phyloP scores from a whole-genome alignment of 2,888 invertebrate species.

The Oscheius myriophilus region DNA sequence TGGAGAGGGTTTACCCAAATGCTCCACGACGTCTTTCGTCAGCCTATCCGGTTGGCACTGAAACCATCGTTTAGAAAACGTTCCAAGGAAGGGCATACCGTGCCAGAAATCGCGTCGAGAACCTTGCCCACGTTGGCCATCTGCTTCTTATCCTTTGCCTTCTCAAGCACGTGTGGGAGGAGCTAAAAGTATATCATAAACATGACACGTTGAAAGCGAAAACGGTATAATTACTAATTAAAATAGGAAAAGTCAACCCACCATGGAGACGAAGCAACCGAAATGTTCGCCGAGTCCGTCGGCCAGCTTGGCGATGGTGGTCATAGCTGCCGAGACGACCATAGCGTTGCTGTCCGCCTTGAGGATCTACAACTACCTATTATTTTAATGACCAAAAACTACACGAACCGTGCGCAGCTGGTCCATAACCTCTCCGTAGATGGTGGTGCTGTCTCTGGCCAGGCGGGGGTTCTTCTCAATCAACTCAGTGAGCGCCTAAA shows the following conservation, averaged over 20 bases:
- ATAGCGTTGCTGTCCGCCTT: constrained; percentile 93
- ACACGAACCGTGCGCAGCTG: neutral
- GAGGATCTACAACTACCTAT: constrained; percentile 78
- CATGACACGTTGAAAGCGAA: neutral
- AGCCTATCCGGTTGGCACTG: neutral
- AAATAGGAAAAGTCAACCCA: too few relatives aligned
- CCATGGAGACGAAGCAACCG: constrained; percentile 80
- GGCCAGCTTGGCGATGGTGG: constrained; percentile 84
- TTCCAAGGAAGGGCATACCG: constrained; percentile 74
- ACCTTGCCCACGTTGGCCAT: constrained; percentile 89
- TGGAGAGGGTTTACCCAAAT: constrained; percentile 28
- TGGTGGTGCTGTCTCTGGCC: constrained; percentile 36
- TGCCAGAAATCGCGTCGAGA: constrained; percentile 85
- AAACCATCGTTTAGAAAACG: neutral
- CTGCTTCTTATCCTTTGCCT: constrained; percentile 95
- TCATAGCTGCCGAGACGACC: constrained; percentile 85
- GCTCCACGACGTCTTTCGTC: constrained; percentile 24
- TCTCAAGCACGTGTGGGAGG: constrained; percentile 82
- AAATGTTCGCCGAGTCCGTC: constrained; percentile 87
- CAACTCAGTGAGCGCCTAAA: constrained; percentile 41
- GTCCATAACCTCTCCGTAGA: constrained; percentile 51
- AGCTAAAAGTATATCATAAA: constrained; percentile 37
- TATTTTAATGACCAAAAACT: neutral
- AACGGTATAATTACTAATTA: too few relatives aligned
- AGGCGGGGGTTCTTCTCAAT: constrained; percentile 49